Conservation (phyloP, 2,888 invertebrate species). For the Drosophila nr. perissopoda region DNA sequence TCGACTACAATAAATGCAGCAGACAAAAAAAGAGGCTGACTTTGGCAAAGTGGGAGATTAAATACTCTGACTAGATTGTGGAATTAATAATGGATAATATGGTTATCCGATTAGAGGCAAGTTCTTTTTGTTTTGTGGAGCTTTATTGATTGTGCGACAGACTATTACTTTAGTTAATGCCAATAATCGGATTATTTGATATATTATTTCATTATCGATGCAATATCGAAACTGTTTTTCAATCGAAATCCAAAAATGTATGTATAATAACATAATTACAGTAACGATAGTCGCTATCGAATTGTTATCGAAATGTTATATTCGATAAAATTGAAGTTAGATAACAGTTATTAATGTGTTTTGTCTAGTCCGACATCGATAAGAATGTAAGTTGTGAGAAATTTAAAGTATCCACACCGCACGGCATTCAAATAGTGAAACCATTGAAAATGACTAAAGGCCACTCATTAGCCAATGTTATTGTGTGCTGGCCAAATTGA, state of each 20-base stretch:
- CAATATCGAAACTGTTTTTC: neutral
- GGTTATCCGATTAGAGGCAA: too few relatives aligned
- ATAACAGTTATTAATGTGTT: neutral
- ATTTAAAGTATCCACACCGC: neutral
- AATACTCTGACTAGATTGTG: constrained; percentile 29
- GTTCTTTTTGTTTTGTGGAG: neutral
- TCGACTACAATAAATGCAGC: constrained; percentile 39
- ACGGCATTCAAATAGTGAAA: constrained; percentile 35
- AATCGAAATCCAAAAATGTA: neutral
- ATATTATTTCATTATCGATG: neutral
- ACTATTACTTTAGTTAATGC: neutral
- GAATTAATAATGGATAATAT: neutral
- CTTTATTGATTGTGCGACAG: neutral
- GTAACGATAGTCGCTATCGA: neutral
- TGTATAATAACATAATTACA: neutral
- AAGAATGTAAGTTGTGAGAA: neutral
- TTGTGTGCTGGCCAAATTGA: constrained; percentile 10
- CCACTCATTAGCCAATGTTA: constrained; percentile 66
- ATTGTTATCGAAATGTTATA: neutral
- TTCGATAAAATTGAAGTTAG: neutral
- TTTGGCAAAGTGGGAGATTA: neutral
- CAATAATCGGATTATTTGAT: neutral
- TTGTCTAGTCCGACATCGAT: neutral
- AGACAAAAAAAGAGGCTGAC: neutral
- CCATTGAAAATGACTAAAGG: constrained; percentile 37